Percentiles rank a stretch among this genome's conserved stretches.
Evolutionary conservation across 2,888 invertebrate genomes (phyloP).

Genomic region (Aphidoletes aphidimyza): DNA sequence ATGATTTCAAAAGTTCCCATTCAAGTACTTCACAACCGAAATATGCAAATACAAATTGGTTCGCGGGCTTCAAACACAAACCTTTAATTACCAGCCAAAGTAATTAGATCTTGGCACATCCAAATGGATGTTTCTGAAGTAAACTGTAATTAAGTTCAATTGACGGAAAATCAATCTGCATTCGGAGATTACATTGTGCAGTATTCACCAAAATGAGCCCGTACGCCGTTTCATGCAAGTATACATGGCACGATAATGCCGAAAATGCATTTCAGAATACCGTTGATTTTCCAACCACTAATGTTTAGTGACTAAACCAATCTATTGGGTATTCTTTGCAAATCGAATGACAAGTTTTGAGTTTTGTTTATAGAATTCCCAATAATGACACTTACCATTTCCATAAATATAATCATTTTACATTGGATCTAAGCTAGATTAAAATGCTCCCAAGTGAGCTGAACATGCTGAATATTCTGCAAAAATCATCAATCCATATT

Average conservation of each 20-base stretch:
- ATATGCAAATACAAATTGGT: neutral
- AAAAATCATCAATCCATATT: neutral
- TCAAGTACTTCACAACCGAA: neutral
- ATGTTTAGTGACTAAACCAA: neutral
- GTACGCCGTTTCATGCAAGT: too few relatives aligned
- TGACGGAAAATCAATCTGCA: slow-evolving; percentile 2
- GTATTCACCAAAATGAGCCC: too few relatives aligned
- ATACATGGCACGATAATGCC: too few relatives aligned
- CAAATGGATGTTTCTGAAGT: neutral
- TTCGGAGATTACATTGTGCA: neutral
- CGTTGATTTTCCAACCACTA: too few relatives aligned
- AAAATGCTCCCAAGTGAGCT: too few relatives aligned
- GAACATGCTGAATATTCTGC: neutral
- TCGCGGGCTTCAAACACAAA: neutral
- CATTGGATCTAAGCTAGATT: too few relatives aligned
- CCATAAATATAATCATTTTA: too few relatives aligned
- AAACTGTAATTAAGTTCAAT: slow-evolving; percentile 12
- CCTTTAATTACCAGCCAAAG: neutral
- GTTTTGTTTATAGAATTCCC: too few relatives aligned
- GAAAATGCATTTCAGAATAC: too few relatives aligned
- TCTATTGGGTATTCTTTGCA: neutral
- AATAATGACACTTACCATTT: too few relatives aligned
- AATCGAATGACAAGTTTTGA: too few relatives aligned
- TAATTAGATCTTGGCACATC: slow-evolving; percentile 11
- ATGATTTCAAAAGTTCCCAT: neutral